Conservation (phyloP, 2,888 invertebrate genomes). For the Pardosa pseudoannulata region DNA sequence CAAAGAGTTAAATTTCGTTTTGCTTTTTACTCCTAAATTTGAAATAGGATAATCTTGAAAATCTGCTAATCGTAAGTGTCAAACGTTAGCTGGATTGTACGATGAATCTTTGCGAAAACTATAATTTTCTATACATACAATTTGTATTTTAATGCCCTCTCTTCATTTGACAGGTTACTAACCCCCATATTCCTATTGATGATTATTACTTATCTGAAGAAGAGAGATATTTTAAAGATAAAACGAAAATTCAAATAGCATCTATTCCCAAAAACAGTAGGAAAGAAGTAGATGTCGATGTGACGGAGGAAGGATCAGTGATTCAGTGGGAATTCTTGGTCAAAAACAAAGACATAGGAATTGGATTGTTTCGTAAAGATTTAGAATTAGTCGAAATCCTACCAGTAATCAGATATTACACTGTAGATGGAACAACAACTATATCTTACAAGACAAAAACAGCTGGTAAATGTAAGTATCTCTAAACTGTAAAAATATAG, state of each 20-base stretch:
- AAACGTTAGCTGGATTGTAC: too few relatives aligned
- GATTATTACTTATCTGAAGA: not conserved
- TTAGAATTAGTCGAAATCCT: not conserved
- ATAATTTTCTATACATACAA: too few relatives aligned
- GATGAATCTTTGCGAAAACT: too few relatives aligned
- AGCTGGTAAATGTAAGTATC: constrained; percentile 34
- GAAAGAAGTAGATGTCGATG: not conserved
- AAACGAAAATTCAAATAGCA: not conserved
- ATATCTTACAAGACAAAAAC: constrained; percentile 12
- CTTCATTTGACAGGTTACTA: too few relatives aligned
- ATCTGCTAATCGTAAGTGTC: too few relatives aligned
- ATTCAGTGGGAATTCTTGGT: constrained; percentile 36
- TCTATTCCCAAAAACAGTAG: not conserved
- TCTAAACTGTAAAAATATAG: too few relatives aligned
- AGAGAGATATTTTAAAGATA: not conserved
- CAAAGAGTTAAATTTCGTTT: too few relatives aligned
- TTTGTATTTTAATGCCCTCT: too few relatives aligned
- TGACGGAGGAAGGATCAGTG: constrained; percentile 9
- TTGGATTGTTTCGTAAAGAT: constrained; percentile 17
- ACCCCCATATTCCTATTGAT: too few relatives aligned
- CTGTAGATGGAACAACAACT: not conserved
- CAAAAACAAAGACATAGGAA: constrained; percentile 4
- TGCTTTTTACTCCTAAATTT: too few relatives aligned
- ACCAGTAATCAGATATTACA: constrained; percentile 21
- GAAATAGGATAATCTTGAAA: too few relatives aligned